Base-by-base conservation (phyloP, 1,140 invertebrate species). In the Drosophila tani region DNA sequence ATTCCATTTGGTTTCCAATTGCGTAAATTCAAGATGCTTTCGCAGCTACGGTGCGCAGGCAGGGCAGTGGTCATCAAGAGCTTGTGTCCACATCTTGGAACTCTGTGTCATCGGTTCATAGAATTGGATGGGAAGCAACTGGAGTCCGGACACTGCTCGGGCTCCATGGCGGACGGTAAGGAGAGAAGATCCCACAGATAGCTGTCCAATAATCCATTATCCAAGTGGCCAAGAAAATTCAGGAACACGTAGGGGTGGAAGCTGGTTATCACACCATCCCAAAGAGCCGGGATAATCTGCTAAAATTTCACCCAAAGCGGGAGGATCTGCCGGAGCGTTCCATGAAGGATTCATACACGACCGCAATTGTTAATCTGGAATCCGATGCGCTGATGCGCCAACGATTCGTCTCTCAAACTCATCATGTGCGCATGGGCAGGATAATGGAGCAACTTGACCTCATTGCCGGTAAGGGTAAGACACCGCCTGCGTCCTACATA, bases 401-500 rank as follows among this genome's bases (percentile, higher is more conserved):
- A 59, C 94, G 95, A 75, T 97, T 97, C 88, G 93, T 95, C 3
- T 95, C 95, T 27, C 94, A 94, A 68, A 82, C 94, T 60, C 94
- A 95, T 1, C 92, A 93, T 57, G 94, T 97, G 8, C 93, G 96
- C 59, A 92, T 96, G 74, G 96, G 96, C 14, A 93, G 96, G 62
- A 92, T 97, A n/a, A 91, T 97, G 66, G 96, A 97, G 93, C 96
- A 97, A 88, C 94, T 97, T 87, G 96, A 97, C 92, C 94, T 96
- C 43, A 96, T 97, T 94, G 96, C 96, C 60, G 95, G 95, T 95
- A 91, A 85, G 65, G 11, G 9, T 19, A 24, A n/a, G 27, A 8
- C 15, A 12, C 2, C 1, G 8, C 32, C 32, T 32, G 32, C 8
- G 8, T 1, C 32, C 32, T 32, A 9, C 7, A 8, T 32, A 9